phyloP scores from a whole-genome alignment of 1,140 invertebrate species.

The Phenacoccus solenopsis region DNA sequence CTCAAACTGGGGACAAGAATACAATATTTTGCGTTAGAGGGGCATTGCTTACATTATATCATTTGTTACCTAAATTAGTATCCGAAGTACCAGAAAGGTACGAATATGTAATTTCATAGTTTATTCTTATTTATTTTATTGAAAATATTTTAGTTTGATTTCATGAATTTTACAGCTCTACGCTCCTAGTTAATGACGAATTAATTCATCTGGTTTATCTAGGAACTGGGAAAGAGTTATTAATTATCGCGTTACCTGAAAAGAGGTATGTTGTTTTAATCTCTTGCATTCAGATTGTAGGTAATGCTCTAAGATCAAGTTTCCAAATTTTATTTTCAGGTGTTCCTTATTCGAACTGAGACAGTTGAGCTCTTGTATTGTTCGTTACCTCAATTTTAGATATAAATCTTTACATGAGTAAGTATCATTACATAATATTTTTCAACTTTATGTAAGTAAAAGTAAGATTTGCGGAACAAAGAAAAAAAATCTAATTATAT shows the following conservation, averaged over 20 bases:
- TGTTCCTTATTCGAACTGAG: constrained; percentile 35
- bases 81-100: neutral
- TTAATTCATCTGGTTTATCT: constrained; percentile 24
- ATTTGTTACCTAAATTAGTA: constrained; percentile 19
- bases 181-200: constrained; percentile 18
- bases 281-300: neutral
- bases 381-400: constrained; percentile 38
- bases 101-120: neutral
- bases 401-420: constrained; percentile 36
- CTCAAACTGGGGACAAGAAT: constrained; percentile 34
- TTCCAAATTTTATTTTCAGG: constrained; percentile 16
- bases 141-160: neutral
- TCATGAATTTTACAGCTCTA: constrained; percentile 21
- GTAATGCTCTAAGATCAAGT: neutral
- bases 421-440: constrained; percentile 18
- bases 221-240: constrained; percentile 20
- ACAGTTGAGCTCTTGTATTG: constrained; percentile 36
- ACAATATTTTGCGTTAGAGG: constrained; percentile 21
- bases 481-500: neutral
- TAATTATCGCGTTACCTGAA: constrained; percentile 23
- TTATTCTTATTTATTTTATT: constrained; percentile 19
- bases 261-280: constrained; percentile 19
- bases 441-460: neutral
- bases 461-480: too few species aligned
- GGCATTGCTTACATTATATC: constrained; percentile 23